Conservation (phyloP, 2,113 vertebrate species). For the Ptilonorhynchus violaceus region DNA sequence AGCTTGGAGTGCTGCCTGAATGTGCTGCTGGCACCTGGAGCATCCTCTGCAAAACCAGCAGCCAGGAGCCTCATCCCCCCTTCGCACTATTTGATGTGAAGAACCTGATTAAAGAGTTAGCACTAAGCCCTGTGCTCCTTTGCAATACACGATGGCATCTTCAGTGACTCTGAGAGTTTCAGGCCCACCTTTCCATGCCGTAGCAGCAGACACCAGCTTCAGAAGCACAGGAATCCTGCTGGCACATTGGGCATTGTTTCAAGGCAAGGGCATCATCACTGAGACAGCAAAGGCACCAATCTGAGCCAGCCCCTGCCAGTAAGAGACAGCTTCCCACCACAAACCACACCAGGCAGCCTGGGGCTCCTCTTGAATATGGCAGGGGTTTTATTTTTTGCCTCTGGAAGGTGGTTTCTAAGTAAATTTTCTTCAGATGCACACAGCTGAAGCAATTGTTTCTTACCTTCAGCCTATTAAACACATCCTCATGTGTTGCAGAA, state of each 20-base stretch:
- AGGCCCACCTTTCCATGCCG: neutral
- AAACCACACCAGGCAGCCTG: neutral
- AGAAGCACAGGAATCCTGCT: neutral
- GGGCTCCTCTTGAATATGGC: neutral
- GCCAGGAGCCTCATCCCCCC: neutral
- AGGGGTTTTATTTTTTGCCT: neutral
- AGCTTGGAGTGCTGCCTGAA: neutral
- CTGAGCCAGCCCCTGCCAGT: neutral
- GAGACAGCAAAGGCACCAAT: neutral
- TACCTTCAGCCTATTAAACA: neutral
- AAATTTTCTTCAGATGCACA: neutral
- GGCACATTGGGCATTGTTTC: fast-evolving
- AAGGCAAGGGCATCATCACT: neutral
- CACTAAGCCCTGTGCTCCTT: neutral
- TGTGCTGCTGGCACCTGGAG: neutral
- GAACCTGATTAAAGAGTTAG: neutral
- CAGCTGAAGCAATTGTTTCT: neutral
- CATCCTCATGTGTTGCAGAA: neutral
- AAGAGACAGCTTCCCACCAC: fast-evolving
- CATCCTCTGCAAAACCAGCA: neutral
- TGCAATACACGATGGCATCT: neutral
- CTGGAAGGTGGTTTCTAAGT: neutral
- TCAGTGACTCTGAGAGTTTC: neutral
- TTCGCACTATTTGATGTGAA: neutral
- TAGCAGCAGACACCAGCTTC: neutral